phyloP scores from a whole-genome alignment of 2,888 invertebrate species.

The Coecobrya sp. region DNA sequence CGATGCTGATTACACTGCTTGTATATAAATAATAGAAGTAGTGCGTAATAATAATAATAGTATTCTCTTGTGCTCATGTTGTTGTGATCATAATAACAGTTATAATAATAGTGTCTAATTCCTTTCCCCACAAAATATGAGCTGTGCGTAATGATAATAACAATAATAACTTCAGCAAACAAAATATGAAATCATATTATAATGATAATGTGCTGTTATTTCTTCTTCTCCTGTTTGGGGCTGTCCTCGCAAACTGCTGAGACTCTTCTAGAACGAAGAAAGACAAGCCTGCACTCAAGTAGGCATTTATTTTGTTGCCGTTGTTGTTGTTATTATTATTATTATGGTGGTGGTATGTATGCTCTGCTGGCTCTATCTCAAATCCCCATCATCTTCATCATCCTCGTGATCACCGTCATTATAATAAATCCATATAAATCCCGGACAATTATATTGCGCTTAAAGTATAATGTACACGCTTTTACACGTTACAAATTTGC shows the following conservation, averaged over 20 bases:
- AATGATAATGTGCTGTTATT: conserved; percentile 33
- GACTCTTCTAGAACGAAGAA: not conserved
- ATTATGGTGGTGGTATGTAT: not conserved
- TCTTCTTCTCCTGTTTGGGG: not conserved
- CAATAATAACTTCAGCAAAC: conserved; percentile 46
- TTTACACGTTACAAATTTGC: conserved; percentile 36
- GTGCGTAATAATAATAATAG: conserved; percentile 13
- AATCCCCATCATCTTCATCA: conserved; percentile 30
- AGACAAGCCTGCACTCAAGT: conserved; percentile 18
- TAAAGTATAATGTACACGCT: conserved; percentile 44
- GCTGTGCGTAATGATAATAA: conserved; percentile 39
- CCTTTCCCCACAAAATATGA: conserved; percentile 42
- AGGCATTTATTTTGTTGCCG: conserved; percentile 16
- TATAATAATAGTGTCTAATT: conserved; percentile 58
- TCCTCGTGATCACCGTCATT: conserved; percentile 60
- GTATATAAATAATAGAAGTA: conserved; percentile 50
- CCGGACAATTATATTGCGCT: conserved; percentile 54
- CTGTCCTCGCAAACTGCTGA: not conserved
- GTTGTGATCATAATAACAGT: conserved; percentile 35
- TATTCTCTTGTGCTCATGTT: conserved; percentile 29
- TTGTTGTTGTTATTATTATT: conserved; percentile 1
- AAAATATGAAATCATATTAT: conserved; percentile 53
- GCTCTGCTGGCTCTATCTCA: not conserved
- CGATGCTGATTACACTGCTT: not conserved
- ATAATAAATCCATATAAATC: conserved; percentile 76